Evolutionary conservation across 2,888 invertebrate species (phyloP), one percentile per base, ranked within the genome.

Genomic region (Cosmopolites sordidus): DNA sequence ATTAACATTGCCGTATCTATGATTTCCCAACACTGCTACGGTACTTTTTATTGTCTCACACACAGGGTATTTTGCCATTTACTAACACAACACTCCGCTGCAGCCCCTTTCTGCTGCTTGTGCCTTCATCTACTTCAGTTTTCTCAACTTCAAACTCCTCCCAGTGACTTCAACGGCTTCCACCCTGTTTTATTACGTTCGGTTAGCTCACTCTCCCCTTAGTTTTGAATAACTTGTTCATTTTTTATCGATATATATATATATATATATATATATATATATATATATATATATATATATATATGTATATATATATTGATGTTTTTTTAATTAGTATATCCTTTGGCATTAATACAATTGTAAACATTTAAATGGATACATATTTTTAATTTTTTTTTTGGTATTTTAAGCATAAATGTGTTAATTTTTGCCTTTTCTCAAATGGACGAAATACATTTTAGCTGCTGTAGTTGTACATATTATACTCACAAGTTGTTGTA

Each of bases 401-500:
- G 43, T 53, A 50, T 56, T 54, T 57, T 57, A 48, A 51, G 57
- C 54, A 48, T 57, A 51, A 50, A 51, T 51, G 54, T 58, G 51
- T 58, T 54, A 58, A 50, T 43, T 57, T 48, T 57, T 56, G 42
- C 44, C 54, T 51, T 57, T 49, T 54, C 40, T 58, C 46, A 67
- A 69, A 73, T 72, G 72, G 71, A 73, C 71, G 71, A 68, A 71
- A 69, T 72, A 71, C 66, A 54, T 66, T 62, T 29, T 56, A 52
- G 52, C 46, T 66, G 69, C 69, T 70, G 66, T 69, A 67, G 63
- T 64, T 72, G 72, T 73, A 72, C 61, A 73, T 72, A 58, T 49
- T 51, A 73, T 69, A 68, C 64, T 66, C 65, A 67, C 67, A 68
- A 54, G 68, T 69, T 65, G 62, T 68, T 69, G 69, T 69, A 71